Conservation (phyloP, 2,797 vertebrate species). For the Gorsachius magnificus region DNA sequence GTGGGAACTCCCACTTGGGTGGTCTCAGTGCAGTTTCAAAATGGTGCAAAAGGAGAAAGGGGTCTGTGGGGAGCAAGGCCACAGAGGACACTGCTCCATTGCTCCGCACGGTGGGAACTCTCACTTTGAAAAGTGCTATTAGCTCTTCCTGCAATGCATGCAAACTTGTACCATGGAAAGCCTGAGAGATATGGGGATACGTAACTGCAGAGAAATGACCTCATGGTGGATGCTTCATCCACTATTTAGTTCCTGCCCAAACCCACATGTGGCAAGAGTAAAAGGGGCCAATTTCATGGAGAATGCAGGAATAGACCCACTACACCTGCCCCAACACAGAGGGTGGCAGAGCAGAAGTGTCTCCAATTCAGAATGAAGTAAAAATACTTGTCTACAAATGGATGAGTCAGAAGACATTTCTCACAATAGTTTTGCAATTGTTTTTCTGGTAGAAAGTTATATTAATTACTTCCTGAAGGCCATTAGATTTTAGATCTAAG, state of each 20-base stretch:
- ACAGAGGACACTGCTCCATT: background rate
- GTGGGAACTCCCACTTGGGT: background rate
- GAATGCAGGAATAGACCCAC: background rate
- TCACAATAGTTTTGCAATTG: background rate
- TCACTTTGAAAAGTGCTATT: background rate
- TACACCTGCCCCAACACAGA: background rate
- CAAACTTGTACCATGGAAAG: background rate
- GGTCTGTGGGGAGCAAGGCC: background rate
- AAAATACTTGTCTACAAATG: background rate
- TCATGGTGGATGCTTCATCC: background rate
- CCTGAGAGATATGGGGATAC: background rate
- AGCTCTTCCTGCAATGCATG: background rate
- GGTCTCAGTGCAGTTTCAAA: background rate
- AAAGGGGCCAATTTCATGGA: background rate
- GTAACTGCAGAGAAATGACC: background rate
- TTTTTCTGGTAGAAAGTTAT: background rate
- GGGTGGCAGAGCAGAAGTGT: background rate
- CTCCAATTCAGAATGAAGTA: background rate
- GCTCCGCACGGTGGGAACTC: background rate
- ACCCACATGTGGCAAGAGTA: background rate
- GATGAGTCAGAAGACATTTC: background rate
- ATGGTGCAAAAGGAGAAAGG: background rate
- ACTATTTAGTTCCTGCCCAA: background rate
- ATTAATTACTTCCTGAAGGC: background rate
- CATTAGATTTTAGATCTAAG: background rate